Conservation (phyloP, 2,797 vertebrate species). For the Etheostoma nigrum region DNA sequence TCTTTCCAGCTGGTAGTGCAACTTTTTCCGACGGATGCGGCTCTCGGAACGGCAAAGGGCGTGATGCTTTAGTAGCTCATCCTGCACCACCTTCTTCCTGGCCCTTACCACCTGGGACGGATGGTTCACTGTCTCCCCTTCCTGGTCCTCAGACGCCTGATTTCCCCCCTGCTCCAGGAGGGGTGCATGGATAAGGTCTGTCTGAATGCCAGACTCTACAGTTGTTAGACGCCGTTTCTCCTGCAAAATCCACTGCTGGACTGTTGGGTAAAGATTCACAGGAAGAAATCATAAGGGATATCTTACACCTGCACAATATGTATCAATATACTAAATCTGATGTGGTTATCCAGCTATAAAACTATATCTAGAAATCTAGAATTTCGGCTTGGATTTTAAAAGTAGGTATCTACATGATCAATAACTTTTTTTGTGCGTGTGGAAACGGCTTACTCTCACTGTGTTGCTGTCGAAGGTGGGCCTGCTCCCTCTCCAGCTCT, state of each 20-base stretch:
- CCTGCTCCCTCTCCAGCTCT: slow-evolving; percentile 89
- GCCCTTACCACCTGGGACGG: slow-evolving; percentile 72
- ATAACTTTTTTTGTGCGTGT: not conserved
- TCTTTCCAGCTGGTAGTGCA: slow-evolving; percentile 90
- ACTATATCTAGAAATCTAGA: not conserved
- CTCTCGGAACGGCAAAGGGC: slow-evolving; percentile 85
- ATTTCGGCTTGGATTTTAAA: not conserved
- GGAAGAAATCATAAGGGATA: not conserved
- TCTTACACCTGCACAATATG: not conserved
- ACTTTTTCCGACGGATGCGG: slow-evolving; percentile 85
- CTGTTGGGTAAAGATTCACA: slow-evolving; percentile 77
- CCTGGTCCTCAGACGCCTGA: slow-evolving; percentile 55
- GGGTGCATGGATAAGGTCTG: slow-evolving; percentile 73
- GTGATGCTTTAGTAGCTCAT: slow-evolving; percentile 87
- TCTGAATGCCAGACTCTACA: slow-evolving; percentile 87
- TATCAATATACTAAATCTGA: not conserved
- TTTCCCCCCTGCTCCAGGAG: slow-evolving; percentile 63
- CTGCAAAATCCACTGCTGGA: slow-evolving; percentile 90
- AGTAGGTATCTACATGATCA: not conserved
- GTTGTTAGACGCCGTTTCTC: slow-evolving; percentile 84
- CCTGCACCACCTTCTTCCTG: slow-evolving; percentile 87
- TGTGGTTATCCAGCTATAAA: not conserved
- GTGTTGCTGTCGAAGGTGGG: slow-evolving; percentile 84
- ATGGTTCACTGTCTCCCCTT: slow-evolving; percentile 53
- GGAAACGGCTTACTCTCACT: slow-evolving; percentile 86